Conservation (phyloP, 2,113 vertebrate genomes). For the Crypturellus undulatus region DNA sequence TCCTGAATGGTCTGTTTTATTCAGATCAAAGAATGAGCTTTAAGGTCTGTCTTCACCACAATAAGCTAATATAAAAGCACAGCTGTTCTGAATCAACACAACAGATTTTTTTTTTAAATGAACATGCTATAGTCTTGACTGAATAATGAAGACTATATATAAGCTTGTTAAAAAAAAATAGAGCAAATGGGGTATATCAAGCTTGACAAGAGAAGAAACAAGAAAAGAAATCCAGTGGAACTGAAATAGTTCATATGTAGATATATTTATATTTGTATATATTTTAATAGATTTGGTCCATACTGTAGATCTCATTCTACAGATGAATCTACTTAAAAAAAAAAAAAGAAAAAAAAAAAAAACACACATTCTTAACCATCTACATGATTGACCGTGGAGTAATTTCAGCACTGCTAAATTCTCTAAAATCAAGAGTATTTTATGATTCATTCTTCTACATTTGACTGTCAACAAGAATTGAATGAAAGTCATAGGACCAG, state of each 20-base stretch:
- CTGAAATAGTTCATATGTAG: no score
- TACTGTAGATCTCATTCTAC: neutral
- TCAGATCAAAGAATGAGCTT: neutral
- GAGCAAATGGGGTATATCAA: neutral
- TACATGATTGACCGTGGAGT: neutral
- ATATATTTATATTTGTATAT: no score
- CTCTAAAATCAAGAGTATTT: neutral
- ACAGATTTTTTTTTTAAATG: neutral
- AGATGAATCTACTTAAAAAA: neutral
- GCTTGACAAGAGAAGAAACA: neutral
- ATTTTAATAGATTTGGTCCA: neutral
- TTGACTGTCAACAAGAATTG: neutral
- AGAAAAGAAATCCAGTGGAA: neutral
- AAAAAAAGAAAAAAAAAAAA: neutral
- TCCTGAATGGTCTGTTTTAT: neutral
- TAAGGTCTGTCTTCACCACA: neutral
- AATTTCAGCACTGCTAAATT: neutral
- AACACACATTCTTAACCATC: neutral
- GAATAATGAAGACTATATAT: neutral
- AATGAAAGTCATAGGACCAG: neutral
- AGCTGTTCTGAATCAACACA: neutral
- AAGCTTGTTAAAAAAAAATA: neutral
- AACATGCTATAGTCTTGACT: neutral
- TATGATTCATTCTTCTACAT: neutral
- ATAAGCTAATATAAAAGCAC: neutral